A percentile compares a stretch with the other conserved stretches of the same genome.
phyloP scores from a whole-genome alignment of 2,113 vertebrate genomes.

The Phylloscopus trochiloides region DNA sequence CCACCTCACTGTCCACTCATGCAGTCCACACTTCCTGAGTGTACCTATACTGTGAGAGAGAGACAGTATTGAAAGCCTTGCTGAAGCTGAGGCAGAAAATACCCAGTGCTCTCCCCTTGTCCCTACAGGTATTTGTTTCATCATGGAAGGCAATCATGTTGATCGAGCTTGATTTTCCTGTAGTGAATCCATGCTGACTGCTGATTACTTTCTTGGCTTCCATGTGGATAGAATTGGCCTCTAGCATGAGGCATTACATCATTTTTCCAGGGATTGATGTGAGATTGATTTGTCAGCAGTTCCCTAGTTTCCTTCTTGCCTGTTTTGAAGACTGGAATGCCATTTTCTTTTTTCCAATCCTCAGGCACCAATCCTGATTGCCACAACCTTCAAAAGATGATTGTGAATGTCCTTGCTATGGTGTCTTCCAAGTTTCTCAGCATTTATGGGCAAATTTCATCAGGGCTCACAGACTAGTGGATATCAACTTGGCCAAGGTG shows the following conservation, averaged over 20 bases:
- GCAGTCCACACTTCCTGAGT: background rate
- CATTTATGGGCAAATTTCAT: background rate
- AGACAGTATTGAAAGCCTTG: background rate
- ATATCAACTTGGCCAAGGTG: too few species aligned
- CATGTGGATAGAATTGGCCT: background rate
- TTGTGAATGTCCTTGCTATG: rapidly evolving
- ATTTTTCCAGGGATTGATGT: background rate
- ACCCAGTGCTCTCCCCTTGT: background rate
- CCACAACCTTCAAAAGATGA: background rate
- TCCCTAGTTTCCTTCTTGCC: background rate
- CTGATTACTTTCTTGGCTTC: background rate
- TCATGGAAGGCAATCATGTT: background rate
- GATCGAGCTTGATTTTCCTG: background rate
- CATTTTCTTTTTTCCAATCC: background rate
- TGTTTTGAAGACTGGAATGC: background rate
- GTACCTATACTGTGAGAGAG: background rate
- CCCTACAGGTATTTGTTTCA: background rate
- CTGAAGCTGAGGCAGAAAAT: background rate
- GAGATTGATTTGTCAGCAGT: too few species aligned
- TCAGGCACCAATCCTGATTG: background rate
- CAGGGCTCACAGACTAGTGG: too few species aligned
- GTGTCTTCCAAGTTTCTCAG: background rate
- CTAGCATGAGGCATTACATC: background rate
- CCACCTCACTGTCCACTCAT: too few species aligned
- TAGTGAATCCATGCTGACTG: background rate